phyloP scores from a whole-genome alignment of 2,888 invertebrate species.

The Apodemia hepburni region DNA sequence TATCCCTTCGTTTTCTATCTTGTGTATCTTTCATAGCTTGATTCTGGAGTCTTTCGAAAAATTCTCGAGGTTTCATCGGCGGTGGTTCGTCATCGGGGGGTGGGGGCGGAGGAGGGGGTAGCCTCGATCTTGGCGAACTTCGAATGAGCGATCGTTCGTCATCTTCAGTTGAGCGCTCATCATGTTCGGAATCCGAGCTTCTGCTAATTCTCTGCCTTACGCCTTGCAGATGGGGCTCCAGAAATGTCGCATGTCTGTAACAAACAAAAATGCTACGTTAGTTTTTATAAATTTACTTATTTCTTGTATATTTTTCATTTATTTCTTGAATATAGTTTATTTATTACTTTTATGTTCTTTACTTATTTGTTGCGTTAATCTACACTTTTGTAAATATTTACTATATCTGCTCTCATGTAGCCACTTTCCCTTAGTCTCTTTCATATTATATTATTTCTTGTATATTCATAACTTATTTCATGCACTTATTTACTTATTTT shows the following conservation, averaged over 20 bases:
- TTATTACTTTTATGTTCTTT: too few relatives aligned
- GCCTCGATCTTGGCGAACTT: conserved; percentile 66
- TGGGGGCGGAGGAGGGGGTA: conserved; percentile 67
- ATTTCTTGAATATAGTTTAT: too few relatives aligned
- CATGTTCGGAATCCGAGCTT: conserved; percentile 73
- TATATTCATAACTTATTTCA: too few relatives aligned
- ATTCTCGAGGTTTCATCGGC: conserved; percentile 79
- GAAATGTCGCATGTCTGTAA: conserved; percentile 87
- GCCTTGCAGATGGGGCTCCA: conserved; percentile 87
- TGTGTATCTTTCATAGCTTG: conserved; percentile 73
- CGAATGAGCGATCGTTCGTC: conserved; percentile 67
- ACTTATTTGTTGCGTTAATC: too few relatives aligned
- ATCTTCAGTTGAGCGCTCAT: conserved; percentile 73
- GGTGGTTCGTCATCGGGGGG: conserved; percentile 71
- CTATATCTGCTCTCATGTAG: too few relatives aligned
- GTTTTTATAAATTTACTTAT: not conserved
- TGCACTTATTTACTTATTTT: too few relatives aligned
- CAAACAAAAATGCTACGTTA: conserved; percentile 36
- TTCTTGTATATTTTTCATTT: too few relatives aligned
- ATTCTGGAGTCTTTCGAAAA: conserved; percentile 70
- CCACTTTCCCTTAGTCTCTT: too few relatives aligned
- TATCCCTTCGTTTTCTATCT: conserved; percentile 55
- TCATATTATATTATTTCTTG: too few relatives aligned
- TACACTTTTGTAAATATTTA: too few relatives aligned
- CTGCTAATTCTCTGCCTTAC: conserved; percentile 73